These are phyloP conservation scores for Crotalus helleri DNA, from an alignment of 2,113 vertebrate species.

Conservation along the genomic window DNA sequence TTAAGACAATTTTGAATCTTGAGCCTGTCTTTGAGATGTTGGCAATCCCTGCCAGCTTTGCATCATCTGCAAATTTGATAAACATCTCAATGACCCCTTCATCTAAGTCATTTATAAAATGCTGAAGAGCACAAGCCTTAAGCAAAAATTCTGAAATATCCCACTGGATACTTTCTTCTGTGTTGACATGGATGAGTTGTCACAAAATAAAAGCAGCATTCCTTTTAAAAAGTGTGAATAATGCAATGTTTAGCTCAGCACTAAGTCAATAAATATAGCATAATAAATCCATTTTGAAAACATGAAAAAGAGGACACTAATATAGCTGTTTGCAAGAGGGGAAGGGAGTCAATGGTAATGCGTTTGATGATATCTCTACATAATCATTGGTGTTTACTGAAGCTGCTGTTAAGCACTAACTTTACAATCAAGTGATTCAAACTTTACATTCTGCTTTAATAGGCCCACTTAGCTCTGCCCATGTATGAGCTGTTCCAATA, in stretches of 20 bases:
- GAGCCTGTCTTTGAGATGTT: background rate
- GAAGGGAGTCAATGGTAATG: background rate
- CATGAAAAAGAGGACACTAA: background rate
- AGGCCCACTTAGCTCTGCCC: background rate
- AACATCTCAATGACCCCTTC: background rate
- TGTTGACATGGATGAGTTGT: background rate
- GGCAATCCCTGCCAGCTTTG: background rate
- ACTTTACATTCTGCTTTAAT: background rate
- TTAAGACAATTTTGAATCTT: background rate
- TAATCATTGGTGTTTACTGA: background rate
- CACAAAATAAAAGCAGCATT: background rate
- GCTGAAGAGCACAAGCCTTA: background rate
- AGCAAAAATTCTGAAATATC: background rate
- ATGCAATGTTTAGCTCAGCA: background rate
- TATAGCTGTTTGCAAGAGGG: background rate
- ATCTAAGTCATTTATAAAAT: background rate
- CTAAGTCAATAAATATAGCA: background rate
- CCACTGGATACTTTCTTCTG: background rate
- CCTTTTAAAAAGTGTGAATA: background rate
- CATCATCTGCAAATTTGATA: background rate
- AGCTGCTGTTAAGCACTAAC: background rate
- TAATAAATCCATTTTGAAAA: background rate
- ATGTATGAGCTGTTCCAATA: background rate
- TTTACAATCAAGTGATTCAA: background rate
- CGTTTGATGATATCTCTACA: background rate